phyloP scores from a whole-genome alignment of 1,140 invertebrate species.

The Araneus ventricosus region DNA sequence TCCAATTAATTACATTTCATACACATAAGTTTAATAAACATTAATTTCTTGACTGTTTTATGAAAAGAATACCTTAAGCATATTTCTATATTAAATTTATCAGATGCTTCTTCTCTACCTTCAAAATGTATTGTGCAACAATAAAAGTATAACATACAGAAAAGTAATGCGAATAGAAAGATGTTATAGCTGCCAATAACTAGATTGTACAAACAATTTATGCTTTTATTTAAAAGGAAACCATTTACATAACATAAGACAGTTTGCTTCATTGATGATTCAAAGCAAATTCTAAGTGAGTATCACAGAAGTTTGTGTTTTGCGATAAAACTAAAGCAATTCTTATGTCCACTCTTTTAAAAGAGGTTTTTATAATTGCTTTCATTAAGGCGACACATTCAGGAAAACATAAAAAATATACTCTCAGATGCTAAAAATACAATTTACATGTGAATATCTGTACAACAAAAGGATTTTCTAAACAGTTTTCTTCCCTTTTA shows the following conservation, averaged over 20 bases:
- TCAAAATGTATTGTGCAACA: neutral
- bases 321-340: constrained; percentile 1
- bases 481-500: neutral
- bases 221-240: neutral
- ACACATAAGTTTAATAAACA: too few relatives aligned
- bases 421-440: neutral
- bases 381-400: neutral
- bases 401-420: neutral
- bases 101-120: too few relatives aligned
- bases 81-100: too few relatives aligned
- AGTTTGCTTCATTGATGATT: neutral
- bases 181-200: constrained; percentile 24
- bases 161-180: neutral
- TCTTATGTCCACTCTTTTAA: neutral
- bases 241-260: neutral
- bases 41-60: too few relatives aligned
- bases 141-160: neutral
- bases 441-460: neutral
- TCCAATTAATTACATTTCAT: too few relatives aligned
- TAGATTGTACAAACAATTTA: neutral
- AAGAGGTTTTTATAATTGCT: neutral
- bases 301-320: constrained; percentile 5
- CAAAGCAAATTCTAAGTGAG: neutral
- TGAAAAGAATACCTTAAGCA: too few relatives aligned
- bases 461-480: neutral